phyloP scores from a whole-genome alignment of 2,888 invertebrate genomes.

The Minunthozetes semirufus region DNA sequence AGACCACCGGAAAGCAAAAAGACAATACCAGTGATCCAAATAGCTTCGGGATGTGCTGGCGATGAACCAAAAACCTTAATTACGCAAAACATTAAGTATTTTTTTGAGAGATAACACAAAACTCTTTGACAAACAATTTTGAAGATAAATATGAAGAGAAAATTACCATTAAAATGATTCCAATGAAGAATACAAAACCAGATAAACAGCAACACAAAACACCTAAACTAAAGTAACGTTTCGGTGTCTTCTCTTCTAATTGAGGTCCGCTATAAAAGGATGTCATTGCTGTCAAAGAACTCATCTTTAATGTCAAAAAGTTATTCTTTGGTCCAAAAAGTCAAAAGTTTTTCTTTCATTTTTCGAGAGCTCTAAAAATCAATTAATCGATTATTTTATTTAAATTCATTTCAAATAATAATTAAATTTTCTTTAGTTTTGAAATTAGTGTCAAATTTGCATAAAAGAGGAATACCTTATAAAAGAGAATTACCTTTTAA shows the following conservation, averaged over 20 bases:
- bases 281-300: constrained; percentile 33
- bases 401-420: no score
- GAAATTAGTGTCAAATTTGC: no score
- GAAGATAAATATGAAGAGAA: not conserved
- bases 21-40: constrained; percentile 43
- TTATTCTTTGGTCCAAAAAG: not conserved
- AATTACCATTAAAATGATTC: constrained; percentile 41
- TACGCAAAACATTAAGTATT: not conserved
- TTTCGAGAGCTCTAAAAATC: no score
- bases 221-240: constrained; percentile 42
- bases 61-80: constrained; percentile 41
- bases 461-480: no score
- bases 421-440: no score
- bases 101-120: not conserved
- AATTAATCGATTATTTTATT: no score
- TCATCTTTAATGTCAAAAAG: constrained; percentile 28
- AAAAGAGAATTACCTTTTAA: no score
- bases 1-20: constrained; percentile 41
- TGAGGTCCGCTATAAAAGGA: constrained; percentile 30
- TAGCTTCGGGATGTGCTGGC: constrained; percentile 41
- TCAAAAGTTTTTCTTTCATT: not conserved
- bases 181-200: constrained; percentile 42
- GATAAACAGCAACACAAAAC: constrained; percentile 41
- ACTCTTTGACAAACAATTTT: not conserved
- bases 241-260: constrained; percentile 39